Conservation (phyloP, 1,140 invertebrate species). For the Zaprionus vittiger region DNA sequence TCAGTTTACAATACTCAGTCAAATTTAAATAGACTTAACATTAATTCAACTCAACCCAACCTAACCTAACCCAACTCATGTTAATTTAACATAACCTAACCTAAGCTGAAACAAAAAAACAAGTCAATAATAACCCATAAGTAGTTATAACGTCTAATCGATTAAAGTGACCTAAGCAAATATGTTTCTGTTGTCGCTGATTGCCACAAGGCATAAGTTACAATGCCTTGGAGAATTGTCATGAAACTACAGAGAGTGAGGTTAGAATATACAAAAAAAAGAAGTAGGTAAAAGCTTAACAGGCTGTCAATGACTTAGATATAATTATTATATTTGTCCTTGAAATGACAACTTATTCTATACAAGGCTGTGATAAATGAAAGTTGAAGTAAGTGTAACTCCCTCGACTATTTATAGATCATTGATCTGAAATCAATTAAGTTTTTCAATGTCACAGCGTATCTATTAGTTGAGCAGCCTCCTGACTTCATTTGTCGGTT, state of each 20-base stretch:
- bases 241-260: not conserved
- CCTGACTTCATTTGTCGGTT: not conserved
- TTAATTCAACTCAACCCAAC: not conserved
- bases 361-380: not conserved
- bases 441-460: not conserved
- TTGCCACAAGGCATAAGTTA: not conserved
- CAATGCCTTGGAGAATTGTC: not conserved
- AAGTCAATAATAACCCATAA: too few relatives aligned
- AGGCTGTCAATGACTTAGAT: not conserved
- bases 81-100: not conserved
- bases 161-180: not conserved
- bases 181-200: not conserved
- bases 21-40: not conserved
- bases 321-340: not conserved
- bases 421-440: not conserved
- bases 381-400: not conserved
- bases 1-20: too few relatives aligned
- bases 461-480: not conserved
- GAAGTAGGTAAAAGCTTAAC: not conserved
- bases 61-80: not conserved
- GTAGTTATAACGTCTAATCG: not conserved
- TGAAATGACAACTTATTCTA: not conserved
- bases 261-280: not conserved
- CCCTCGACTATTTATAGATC: too few relatives aligned
- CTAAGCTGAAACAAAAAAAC: not conserved